Conservation (phyloP, 2,113 vertebrate genomes). For the Anhinga anhinga region DNA sequence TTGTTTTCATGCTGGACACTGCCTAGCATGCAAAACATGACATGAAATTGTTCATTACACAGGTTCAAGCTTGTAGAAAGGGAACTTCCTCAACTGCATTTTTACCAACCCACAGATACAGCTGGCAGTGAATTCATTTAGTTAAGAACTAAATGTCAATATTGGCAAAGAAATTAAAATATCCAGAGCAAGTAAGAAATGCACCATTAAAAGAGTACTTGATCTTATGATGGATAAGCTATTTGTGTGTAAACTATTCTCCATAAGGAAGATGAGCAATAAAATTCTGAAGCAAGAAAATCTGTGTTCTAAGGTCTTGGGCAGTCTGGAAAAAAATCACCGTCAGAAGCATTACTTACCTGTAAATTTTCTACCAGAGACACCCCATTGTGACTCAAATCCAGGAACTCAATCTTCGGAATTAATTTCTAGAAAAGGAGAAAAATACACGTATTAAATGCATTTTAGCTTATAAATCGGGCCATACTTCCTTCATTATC, state of each 20-base stretch:
- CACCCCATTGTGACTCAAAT: slow-evolving; percentile 93
- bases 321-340: fast-evolving
- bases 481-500: not conserved
- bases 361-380: slow-evolving; percentile 90
- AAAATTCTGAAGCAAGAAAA: not conserved
- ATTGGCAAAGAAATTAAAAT: not conserved
- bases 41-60: not conserved
- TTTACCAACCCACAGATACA: not conserved
- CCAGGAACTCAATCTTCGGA: slow-evolving; percentile 93
- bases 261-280: not conserved
- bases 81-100: not conserved
- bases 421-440: slow-evolving; percentile 84
- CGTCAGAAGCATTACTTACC: slow-evolving; percentile 65
- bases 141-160: not conserved
- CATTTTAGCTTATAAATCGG: not conserved
- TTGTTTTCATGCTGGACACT: not conserved
- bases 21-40: not conserved
- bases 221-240: not conserved
- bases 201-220: not conserved
- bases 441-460: not conserved
- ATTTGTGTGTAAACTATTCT: not conserved
- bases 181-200: not conserved
- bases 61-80: not conserved
- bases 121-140: not conserved
- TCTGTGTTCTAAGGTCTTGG: not conserved